Base-by-base conservation (phyloP, 2,797 vertebrate genomes). In the Tangara arthus region DNA sequence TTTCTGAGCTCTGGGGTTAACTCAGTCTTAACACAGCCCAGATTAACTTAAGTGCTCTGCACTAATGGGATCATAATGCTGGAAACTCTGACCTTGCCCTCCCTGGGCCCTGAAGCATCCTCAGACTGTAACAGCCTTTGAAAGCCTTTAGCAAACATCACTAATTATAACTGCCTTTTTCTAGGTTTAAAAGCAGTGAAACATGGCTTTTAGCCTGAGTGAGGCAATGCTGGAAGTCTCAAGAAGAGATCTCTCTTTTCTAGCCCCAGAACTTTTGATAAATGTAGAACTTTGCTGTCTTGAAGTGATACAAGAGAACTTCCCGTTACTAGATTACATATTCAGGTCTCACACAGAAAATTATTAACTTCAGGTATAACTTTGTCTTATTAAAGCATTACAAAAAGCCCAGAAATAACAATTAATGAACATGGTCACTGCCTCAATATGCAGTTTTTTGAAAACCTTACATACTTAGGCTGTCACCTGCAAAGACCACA, bases 1-100 rank as follows among this genome's bases (percentile, higher is more conserved):
- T 61, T 81, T 55, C 82, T 30, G 72, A 90, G 61, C 21, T 6
- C 35, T 15, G 42, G 71, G 87, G 59, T 94, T 87, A 87, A 92
- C 75, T 61, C 3, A 34, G 71, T 5, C 46, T 44, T 46, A 82
- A 41, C 66, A 55, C 41, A 80, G 52, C 75, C 23, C 82, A 75
- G 69, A 91, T 95, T 57, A 93, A 24, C 0, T 87, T 44, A 92
- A 94, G 82, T 78, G 84, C 65, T 92, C 79, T 76, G 50, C 64
- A 24, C 65, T 94, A 91, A 93, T 37, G 93, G 60, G 84, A 89
- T 91, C 87, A 14, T 6, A 91, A 60, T 42, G 93, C 83, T 80
- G 61, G 49, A 57, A 94, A 75, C 64, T 34, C 27, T 49, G 71
- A 52, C 89, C 90, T 69, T 60, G 72, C 71, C 87, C 79, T 68